phyloP scores from a whole-genome alignment of 2,888 invertebrate genomes.

The Campoletis raptor region DNA sequence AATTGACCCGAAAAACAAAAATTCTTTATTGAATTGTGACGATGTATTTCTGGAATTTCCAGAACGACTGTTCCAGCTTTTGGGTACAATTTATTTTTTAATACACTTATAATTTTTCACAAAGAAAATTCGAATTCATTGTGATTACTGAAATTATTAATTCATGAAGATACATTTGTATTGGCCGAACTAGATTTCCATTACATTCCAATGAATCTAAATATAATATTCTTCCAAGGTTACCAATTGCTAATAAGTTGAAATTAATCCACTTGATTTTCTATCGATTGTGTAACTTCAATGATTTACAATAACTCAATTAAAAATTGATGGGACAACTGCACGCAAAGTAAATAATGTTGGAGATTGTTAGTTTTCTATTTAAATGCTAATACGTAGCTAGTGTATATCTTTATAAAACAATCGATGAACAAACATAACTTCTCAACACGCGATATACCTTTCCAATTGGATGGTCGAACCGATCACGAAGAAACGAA shows the following conservation, averaged over 20 bases:
- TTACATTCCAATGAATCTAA: not conserved
- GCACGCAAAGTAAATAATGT: slow-evolving; percentile 35
- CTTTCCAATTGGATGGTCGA: slow-evolving; percentile 39
- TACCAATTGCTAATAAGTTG: not conserved
- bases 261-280: not conserved
- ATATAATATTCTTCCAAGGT: not conserved
- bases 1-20: not conserved
- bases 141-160: not conserved
- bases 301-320: not conserved
- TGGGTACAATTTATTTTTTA: not conserved
- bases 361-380: slow-evolving; percentile 12
- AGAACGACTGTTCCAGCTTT: too few species aligned
- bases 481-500: slow-evolving; percentile 28
- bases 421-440: slow-evolving; percentile 33
- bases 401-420: not conserved
- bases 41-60: too few species aligned
- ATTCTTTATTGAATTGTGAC: not conserved
- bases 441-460: slow-evolving; percentile 56
- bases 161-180: not conserved
- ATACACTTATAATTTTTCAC: not conserved
- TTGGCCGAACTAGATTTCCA: not conserved
- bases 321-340: slow-evolving; percentile 30
- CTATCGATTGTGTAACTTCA: not conserved
- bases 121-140: not conserved
- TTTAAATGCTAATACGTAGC: slow-evolving; percentile 20